Percentiles rank a stretch among this genome's conserved stretches.
Evolutionary conservation across 2,888 invertebrate genomes (phyloP).

Genomic region (Troglohyphantes excavatus): DNA sequence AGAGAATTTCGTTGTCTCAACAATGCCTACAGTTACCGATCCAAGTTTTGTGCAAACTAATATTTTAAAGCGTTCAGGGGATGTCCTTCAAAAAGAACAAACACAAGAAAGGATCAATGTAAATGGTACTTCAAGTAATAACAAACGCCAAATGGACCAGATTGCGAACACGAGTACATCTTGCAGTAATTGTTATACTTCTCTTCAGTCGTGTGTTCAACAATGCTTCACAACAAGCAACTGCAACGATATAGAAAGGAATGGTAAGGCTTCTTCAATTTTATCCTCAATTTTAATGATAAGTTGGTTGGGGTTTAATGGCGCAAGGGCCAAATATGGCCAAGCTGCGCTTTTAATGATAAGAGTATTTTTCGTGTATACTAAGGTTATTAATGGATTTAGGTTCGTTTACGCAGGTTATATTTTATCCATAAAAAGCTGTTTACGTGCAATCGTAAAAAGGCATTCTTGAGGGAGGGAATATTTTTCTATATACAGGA

Average conservation of each 20-base stretch:
- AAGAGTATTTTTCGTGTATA: too few species aligned
- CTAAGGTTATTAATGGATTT: too few species aligned
- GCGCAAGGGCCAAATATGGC: too few species aligned
- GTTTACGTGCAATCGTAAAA: too few species aligned
- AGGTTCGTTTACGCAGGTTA: too few species aligned
- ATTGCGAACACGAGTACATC: conserved; percentile 48
- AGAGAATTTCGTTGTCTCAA: neutral
- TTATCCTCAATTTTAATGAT: too few species aligned
- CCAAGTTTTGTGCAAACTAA: neutral
- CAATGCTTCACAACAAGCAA: conserved; percentile 43
- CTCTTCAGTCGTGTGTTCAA: conserved; percentile 46
- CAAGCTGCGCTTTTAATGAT: too few species aligned
- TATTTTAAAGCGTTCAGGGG: conserved; percentile 27
- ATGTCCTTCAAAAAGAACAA: neutral
- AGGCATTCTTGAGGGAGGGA: too few species aligned
- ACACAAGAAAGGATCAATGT: neutral
- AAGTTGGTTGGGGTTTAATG: too few species aligned
- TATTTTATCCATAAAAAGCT: too few species aligned
- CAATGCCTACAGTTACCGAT: neutral
- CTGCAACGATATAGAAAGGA: conserved; percentile 59
- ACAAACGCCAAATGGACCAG: neutral
- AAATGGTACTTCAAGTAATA: neutral
- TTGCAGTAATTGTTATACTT: conserved; percentile 61
- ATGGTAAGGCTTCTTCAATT: too few species aligned
- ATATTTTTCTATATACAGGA: too few species aligned